Evolutionary conservation across 35 echinoderm and acorn worm genomes (phyloP), one percentile per base, ranked within the genome.

Genomic region (Hemicentrotus pulcherrimus): DNA sequence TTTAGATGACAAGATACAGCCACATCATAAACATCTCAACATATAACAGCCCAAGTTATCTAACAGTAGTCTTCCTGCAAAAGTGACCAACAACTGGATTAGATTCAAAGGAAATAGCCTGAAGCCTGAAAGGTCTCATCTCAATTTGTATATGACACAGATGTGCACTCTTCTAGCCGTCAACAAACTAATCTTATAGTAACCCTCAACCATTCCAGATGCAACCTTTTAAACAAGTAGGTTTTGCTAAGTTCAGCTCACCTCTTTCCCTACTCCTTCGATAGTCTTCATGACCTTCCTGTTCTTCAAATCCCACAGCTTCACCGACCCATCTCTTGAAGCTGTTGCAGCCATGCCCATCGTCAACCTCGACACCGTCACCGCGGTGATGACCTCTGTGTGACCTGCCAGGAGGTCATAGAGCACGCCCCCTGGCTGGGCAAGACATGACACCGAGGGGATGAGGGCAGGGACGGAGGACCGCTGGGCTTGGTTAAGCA

Each of bases 401-500:
- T 99, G 98, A 95, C 98, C 98, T 31, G 98, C 97, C 19, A 99
- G 95, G 2, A 99, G 95, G 71, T 99, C 98, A 85, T 97, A 98
- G 31, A 99, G 48, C 28, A 99, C 88, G 41, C 97, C 98, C 33
- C 98, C 98, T 65, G 98, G 98, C 85, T 96, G 97, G 33, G 98
- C 95, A 28, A 99, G 55, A 90, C 98, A 99, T 3, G 96, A 95
- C 4, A 97, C 86, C 0, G 98, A 99, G 35, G 98, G 98, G 41
- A 99, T 95, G 5, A 99, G 92, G 28, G 96, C 88, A n/a, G 98
- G 97, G 2, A 94, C 95, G 9, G 94, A 89, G 61, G 96, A 94
- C 5, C 91, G 61, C 5, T 95, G 90, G 5, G 97, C 96, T 60
- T 97, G 97, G 61, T 33, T 88, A 18, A 99, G 47, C 96, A 99